These are phyloP conservation scores for Danio aesculapii DNA, from an alignment of 2,797 vertebrate species.

Conservation along the genomic window DNA sequence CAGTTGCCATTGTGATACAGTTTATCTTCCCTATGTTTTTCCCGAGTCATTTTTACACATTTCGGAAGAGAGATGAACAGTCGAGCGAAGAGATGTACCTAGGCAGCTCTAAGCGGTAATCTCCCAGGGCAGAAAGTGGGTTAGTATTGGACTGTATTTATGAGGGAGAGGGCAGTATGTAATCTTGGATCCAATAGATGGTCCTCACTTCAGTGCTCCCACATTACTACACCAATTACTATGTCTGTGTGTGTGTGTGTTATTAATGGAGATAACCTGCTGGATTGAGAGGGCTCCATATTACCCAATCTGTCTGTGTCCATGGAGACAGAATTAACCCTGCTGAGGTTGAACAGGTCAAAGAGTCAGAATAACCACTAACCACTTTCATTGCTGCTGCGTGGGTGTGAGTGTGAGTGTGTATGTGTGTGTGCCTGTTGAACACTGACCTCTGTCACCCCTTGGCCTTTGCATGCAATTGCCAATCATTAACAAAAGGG, in stretches of 20 bases:
- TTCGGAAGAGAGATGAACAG: constrained; percentile 66
- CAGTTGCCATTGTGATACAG: constrained; percentile 26
- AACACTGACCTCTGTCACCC: constrained; percentile 40
- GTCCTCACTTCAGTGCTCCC: constrained; percentile 72
- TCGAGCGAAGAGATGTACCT: constrained; percentile 60
- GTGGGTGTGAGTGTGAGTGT: constrained; percentile 19
- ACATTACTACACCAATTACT: constrained; percentile 79
- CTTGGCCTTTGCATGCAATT: constrained; percentile 42
- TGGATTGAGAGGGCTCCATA: constrained; percentile 71
- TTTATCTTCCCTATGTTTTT: constrained; percentile 54
- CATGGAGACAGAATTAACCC: constrained; percentile 69
- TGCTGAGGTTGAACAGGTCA: constrained; percentile 62
- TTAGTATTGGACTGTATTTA: constrained; percentile 87
- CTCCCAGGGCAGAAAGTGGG: constrained; percentile 71
- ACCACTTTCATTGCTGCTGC: constrained; percentile 57
- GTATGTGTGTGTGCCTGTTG: constrained; percentile 35
- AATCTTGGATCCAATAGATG: constrained; percentile 77
- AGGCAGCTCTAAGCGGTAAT: constrained; percentile 77
- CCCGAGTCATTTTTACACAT: constrained; percentile 65
- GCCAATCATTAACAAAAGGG: constrained; percentile 50
- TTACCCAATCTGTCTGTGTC: constrained; percentile 77
- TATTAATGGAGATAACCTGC: constrained; percentile 83
- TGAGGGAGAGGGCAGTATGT: constrained; percentile 72
- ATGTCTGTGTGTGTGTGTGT: constrained; percentile 64
- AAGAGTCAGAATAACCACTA: constrained; percentile 70